Evolutionary conservation across 2,888 invertebrate species (phyloP).

Genomic region (Hirtodrosophila trivittata): DNA sequence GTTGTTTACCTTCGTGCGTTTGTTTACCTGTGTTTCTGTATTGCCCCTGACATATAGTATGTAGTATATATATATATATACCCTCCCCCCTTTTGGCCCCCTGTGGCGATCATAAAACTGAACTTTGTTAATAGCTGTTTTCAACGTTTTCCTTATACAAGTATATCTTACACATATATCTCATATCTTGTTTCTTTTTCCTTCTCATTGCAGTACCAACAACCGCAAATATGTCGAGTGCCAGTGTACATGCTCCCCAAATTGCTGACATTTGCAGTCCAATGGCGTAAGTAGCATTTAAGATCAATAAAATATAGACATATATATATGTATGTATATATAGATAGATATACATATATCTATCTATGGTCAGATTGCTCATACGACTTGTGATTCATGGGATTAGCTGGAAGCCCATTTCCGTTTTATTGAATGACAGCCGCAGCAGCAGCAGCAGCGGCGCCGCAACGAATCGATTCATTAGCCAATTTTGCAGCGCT

Average conservation of each 20-base stretch:
- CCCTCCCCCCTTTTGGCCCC: neutral
- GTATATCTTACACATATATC: slow-evolving; percentile 37
- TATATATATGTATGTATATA: slow-evolving; percentile 1
- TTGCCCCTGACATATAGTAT: slow-evolving; percentile 39
- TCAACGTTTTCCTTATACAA: slow-evolving; percentile 45
- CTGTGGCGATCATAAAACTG: neutral
- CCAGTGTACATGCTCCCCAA: slow-evolving; percentile 85
- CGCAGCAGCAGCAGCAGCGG: no score
- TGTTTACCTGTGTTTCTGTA: slow-evolving; percentile 41
- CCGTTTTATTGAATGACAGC: slow-evolving; percentile 59
- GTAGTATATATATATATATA: slow-evolving; percentile 35
- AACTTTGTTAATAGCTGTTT: slow-evolving; percentile 32
- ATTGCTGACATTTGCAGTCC: slow-evolving; percentile 84
- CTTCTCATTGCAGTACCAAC: slow-evolving; percentile 82
- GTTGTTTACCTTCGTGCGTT: slow-evolving; percentile 70
- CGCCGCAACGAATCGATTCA: slow-evolving; percentile 19
- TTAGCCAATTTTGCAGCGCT: slow-evolving; percentile 31
- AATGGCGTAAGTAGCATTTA: slow-evolving; percentile 80
- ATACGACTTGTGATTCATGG: slow-evolving; percentile 62
- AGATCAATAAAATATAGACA: slow-evolving; percentile 9
- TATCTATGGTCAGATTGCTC: slow-evolving; percentile 54
- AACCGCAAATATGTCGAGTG: slow-evolving; percentile 85
- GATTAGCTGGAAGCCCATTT: slow-evolving; percentile 63
- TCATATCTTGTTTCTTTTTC: slow-evolving; percentile 53
- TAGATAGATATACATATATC: slow-evolving; percentile 4